phyloP scores from a whole-genome alignment of 2,113 vertebrate genomes.

The Dromas ardeola region DNA sequence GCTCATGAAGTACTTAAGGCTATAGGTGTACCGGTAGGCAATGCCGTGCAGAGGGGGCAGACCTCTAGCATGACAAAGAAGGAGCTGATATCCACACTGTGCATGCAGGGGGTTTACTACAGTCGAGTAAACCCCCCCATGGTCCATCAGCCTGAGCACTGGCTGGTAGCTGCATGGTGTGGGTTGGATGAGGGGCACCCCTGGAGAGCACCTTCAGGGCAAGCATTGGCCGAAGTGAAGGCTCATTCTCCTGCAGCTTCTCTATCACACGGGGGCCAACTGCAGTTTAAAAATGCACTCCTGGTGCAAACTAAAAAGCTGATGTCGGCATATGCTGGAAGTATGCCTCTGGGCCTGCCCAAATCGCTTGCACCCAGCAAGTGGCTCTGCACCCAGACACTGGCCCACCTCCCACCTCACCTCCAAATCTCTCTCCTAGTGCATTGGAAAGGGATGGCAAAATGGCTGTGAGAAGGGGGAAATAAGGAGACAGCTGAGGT shows the following conservation, averaged over 20 bases:
- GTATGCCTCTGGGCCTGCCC: not conserved
- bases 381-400: fast-evolving
- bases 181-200: not conserved
- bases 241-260: not conserved
- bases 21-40: not conserved
- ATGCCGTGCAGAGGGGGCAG: not conserved
- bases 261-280: not conserved
- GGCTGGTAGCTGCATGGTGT: not conserved
- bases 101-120: not conserved
- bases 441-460: not conserved
- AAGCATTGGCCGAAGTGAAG: fast-evolving
- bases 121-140: not conserved
- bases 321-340: fast-evolving
- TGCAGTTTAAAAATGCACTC: not conserved
- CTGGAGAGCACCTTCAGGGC: fast-evolving
- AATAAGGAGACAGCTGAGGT: not conserved
- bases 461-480: not conserved
- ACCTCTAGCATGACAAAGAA: not conserved
- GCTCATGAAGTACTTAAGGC: not conserved
- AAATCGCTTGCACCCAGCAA: not conserved
- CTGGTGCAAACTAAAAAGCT: not conserved
- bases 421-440: not conserved
- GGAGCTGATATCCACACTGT: not conserved
- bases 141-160: not conserved
- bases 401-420: not conserved